A percentile compares a stretch with the other conserved stretches of the same genome.
These are phyloP conservation scores for Apis cerana DNA, from an alignment of 1,140 invertebrate species.

Conservation along the genomic window DNA sequence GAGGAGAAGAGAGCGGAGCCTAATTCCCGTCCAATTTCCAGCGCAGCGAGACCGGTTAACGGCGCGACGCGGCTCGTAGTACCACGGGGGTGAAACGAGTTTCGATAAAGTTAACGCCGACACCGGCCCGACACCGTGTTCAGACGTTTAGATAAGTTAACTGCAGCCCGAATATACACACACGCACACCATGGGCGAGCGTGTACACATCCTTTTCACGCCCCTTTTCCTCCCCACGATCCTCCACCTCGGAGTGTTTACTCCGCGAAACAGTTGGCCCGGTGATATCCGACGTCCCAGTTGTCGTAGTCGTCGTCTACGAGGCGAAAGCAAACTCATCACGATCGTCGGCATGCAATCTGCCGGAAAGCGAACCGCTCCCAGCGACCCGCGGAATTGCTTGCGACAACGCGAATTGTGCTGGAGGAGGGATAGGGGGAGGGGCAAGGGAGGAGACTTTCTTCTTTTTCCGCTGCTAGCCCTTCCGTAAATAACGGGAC, in stretches of 20 bases:
- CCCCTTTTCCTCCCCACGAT: not conserved
- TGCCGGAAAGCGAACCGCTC: slow-evolving; percentile 55
- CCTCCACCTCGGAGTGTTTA: slow-evolving; percentile 23
- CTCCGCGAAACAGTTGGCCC: slow-evolving; percentile 46
- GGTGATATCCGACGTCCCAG: slow-evolving; percentile 45
- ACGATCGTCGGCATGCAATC: slow-evolving; percentile 58
- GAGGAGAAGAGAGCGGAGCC: slow-evolving; percentile 64
- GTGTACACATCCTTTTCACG: not conserved
- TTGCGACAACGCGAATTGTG: slow-evolving; percentile 59
- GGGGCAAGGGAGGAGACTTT: not conserved
- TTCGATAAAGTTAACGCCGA: slow-evolving; percentile 73
- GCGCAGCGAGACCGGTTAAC: slow-evolving; percentile 50
- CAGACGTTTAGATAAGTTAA: slow-evolving; percentile 71
- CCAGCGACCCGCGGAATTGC: slow-evolving; percentile 55
- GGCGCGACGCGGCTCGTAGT: slow-evolving; percentile 46
- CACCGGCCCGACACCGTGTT: slow-evolving; percentile 48
- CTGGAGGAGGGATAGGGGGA: slow-evolving; percentile 37
- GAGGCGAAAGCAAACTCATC: slow-evolving; percentile 62
- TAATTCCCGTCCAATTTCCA: slow-evolving; percentile 73
- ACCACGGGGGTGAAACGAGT: slow-evolving; percentile 69
- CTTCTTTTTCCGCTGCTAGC: not conserved
- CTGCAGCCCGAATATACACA: slow-evolving; percentile 8
- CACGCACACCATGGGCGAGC: not conserved
- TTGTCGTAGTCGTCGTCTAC: slow-evolving; percentile 11
- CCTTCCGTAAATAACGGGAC: slow-evolving; percentile 32